Conservation (phyloP, 2,113 vertebrate genomes). For the Thermophis baileyi region DNA sequence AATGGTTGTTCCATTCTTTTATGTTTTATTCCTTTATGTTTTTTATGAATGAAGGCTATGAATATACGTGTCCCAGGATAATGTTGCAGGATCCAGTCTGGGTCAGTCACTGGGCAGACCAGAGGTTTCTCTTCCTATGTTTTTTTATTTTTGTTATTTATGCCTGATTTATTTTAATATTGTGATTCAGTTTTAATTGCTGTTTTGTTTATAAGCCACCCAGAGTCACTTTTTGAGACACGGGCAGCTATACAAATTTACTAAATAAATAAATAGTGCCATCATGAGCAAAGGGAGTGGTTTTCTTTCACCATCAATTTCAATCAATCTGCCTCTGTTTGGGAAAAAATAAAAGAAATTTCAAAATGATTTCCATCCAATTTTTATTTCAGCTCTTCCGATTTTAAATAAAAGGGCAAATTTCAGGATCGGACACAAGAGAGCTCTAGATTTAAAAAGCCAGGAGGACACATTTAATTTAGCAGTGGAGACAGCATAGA, state of each 20-base stretch:
- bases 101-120: too few species aligned
- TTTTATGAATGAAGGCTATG: background rate
- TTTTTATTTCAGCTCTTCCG: background rate
- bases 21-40: background rate
- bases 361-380: background rate
- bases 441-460: background rate
- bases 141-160: background rate
- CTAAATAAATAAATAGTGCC: background rate
- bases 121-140: background rate
- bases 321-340: background rate
- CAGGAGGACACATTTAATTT: background rate
- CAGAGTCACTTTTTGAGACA: background rate
- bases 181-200: background rate
- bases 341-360: background rate
- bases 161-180: background rate
- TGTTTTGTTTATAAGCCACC: background rate
- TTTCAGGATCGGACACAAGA: background rate
- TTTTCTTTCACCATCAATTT: background rate
- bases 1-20: background rate
- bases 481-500: background rate
- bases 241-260: background rate
- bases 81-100: too few species aligned
- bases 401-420: background rate
- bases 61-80: too few species aligned
- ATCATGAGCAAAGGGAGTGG: background rate